A percentile compares a stretch with the other conserved stretches of the same genome.
phyloP scores from a whole-genome alignment of 2,113 vertebrate genomes.

The Gavialis gangeticus region DNA sequence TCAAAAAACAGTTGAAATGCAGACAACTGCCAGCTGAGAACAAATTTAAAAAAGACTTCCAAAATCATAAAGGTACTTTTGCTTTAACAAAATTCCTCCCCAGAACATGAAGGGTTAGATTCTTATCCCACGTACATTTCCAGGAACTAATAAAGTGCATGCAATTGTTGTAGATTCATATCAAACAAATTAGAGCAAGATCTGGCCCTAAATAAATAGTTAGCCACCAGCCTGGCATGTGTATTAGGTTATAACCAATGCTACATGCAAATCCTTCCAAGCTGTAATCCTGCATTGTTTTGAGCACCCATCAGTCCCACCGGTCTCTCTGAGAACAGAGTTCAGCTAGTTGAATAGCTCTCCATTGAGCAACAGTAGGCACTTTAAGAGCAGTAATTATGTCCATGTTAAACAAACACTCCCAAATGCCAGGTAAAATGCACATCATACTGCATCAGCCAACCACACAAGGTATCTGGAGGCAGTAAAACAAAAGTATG shows the following conservation, averaged over 20 bases:
- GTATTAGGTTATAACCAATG: slow-evolving; percentile 6
- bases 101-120: background rate
- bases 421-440: slow-evolving; percentile 77
- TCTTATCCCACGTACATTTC: background rate
- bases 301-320: background rate
- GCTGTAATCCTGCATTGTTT: slow-evolving; percentile 1
- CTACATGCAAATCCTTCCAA: slow-evolving; percentile 14
- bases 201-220: slow-evolving; percentile 35
- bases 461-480: slow-evolving; percentile 66
- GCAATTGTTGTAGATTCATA: slow-evolving; percentile 13
- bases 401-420: slow-evolving; percentile 57
- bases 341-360: slow-evolving; percentile 33
- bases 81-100: background rate
- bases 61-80: background rate
- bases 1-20: background rate
- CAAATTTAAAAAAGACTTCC: background rate
- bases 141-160: background rate
- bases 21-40: background rate
- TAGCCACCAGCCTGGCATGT: slow-evolving; percentile 50
- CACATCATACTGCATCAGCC: slow-evolving; percentile 63
- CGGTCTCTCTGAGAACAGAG: background rate
- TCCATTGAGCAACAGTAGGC: slow-evolving; percentile 37
- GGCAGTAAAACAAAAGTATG: slow-evolving; percentile 68
- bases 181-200: slow-evolving; percentile 16
- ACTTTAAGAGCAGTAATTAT: background rate